These are phyloP conservation scores for Menidia menidia DNA, from an alignment of 2,797 vertebrate genomes.

Conservation along the genomic window DNA sequence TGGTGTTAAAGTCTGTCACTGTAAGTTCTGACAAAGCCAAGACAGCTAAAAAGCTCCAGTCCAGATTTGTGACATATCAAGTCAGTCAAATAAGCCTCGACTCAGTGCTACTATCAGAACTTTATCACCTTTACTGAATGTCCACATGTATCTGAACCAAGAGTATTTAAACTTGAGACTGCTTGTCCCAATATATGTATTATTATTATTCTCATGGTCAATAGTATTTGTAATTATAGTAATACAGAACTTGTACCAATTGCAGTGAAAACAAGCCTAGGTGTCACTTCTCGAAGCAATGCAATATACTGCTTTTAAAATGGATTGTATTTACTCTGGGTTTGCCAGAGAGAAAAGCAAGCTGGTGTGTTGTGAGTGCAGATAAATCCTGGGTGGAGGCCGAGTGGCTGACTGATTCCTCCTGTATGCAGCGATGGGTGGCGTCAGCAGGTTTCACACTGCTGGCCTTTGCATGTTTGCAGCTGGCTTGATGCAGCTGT, in stretches of 20 bases:
- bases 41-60: not conserved
- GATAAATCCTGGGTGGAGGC: slow-evolving; percentile 83
- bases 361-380: slow-evolving; percentile 79
- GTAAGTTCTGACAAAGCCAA: slow-evolving; percentile 8
- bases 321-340: slow-evolving; percentile 80
- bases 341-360: slow-evolving; percentile 74
- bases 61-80: slow-evolving; percentile 2
- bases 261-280: slow-evolving; percentile 38
- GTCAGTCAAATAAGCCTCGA: slow-evolving; percentile 12
- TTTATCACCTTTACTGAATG: not conserved
- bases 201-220: not conserved
- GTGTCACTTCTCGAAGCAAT: slow-evolving; percentile 34
- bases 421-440: slow-evolving; percentile 87
- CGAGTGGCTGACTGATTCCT: slow-evolving; percentile 84
- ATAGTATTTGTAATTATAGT: not conserved
- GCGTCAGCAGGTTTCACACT: slow-evolving; percentile 96
- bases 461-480: slow-evolving; percentile 94
- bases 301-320: slow-evolving; percentile 60
- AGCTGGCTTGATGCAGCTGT: slow-evolving; percentile 96
- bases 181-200: not conserved
- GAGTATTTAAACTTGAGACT: not conserved
- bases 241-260: not conserved
- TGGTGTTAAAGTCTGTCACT: slow-evolving; percentile 17
- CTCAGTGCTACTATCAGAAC: not conserved
- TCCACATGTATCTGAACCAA: not conserved